Percentiles rank a stretch among this genome's conserved stretches.
Evolutionary conservation across 1,140 invertebrate species (phyloP).

Genomic region (Conus betulinus): DNA sequence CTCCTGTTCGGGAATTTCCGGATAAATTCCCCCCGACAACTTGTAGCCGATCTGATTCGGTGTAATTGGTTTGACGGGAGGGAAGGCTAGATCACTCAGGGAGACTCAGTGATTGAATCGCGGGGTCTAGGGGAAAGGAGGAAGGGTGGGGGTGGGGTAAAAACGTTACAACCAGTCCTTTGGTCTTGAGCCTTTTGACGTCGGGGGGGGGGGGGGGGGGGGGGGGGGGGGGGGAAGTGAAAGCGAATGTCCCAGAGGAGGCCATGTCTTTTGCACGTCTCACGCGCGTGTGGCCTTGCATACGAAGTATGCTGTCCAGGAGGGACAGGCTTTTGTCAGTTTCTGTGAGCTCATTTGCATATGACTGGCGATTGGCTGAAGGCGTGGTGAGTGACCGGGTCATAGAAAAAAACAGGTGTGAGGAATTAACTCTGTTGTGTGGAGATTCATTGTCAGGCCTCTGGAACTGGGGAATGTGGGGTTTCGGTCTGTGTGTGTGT

Average conservation of each 20-base stretch:
- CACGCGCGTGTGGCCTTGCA: background rate
- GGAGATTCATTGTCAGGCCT: background rate
- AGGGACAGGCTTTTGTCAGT: background rate
- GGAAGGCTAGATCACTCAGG: background rate
- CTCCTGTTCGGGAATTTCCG: constrained; percentile 2
- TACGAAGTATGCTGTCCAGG: background rate
- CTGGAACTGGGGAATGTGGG: background rate
- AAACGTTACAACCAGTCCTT: background rate
- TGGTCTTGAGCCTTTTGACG: background rate
- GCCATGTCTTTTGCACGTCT: background rate
- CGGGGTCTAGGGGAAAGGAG: no score
- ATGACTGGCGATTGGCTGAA: background rate
- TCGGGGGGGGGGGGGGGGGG: no score
- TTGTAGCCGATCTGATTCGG: background rate
- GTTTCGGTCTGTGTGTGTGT: background rate
- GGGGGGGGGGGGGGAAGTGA: no score
- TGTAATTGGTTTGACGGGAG: background rate
- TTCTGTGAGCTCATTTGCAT: background rate
- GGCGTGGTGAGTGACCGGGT: background rate
- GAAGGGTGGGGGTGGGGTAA: background rate
- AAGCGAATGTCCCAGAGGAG: background rate
- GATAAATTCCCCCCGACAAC: background rate
- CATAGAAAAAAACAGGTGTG: background rate
- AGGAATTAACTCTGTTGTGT: background rate
- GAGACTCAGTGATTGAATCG: no score